These are phyloP conservation scores for Zoanthus solanderi DNA, from an alignment of 92 coral and sea anemone genomes.

Conservation along the genomic window DNA sequence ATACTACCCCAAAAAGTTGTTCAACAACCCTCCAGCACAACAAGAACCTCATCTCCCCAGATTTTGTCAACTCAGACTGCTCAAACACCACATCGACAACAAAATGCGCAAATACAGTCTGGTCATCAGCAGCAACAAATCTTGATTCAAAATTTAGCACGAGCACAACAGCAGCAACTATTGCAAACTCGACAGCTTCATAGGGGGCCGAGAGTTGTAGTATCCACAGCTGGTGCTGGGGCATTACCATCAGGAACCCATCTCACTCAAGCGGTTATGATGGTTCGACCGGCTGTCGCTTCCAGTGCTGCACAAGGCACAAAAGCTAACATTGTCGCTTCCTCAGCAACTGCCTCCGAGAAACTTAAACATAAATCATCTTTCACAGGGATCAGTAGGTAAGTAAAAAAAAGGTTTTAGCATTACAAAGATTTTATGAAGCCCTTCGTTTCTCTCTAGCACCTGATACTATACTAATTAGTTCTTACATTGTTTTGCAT, in stretches of 20 bases:
- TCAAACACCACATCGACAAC: slow-evolving; percentile 42
- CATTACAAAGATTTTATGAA: too few species aligned
- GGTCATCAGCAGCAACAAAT: slow-evolving; percentile 44
- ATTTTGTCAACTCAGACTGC: slow-evolving; percentile 36
- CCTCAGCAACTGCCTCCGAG: slow-evolving; percentile 76
- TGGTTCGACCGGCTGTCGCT: slow-evolving; percentile 70
- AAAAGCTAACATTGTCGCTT: slow-evolving; percentile 53
- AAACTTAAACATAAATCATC: slow-evolving; percentile 85
- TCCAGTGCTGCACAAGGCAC: slow-evolving; percentile 49
- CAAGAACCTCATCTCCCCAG: slow-evolving; percentile 62
- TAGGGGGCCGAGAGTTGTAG: slow-evolving; percentile 69
- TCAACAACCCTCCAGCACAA: slow-evolving; percentile 45
- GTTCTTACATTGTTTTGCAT: too few species aligned
- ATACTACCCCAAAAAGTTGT: slow-evolving; percentile 41
- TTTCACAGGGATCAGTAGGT: slow-evolving; percentile 92
- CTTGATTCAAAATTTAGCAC: slow-evolving; percentile 74
- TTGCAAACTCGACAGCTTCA: slow-evolving; percentile 81
- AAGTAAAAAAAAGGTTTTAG: not conserved
- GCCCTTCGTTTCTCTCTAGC: too few species aligned
- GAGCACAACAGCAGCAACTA: slow-evolving; percentile 82
- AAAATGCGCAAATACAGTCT: slow-evolving; percentile 42
- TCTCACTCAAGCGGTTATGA: slow-evolving; percentile 67
- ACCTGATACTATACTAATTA: too few species aligned
- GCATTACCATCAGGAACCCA: slow-evolving; percentile 58
- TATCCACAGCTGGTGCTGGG: slow-evolving; percentile 74